phyloP scores from a whole-genome alignment of 2,888 invertebrate genomes.

The Choreutis nemorana region DNA sequence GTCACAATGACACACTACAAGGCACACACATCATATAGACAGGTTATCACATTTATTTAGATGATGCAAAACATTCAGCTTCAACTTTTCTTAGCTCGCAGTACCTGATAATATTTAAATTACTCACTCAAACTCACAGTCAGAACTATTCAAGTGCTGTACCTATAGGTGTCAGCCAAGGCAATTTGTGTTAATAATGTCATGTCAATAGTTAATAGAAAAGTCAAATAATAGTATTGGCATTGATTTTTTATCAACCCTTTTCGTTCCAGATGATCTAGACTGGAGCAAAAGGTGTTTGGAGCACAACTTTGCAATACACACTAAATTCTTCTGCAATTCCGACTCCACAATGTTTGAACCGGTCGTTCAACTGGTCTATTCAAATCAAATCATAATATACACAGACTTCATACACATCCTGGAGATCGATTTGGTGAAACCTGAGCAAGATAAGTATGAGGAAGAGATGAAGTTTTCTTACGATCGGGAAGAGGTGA shows the following conservation, averaged over 20 bases:
- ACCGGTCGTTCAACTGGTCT: slow-evolving; percentile 73
- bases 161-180: no score
- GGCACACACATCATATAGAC: no score
- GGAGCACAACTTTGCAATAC: slow-evolving; percentile 89
- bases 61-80: no score
- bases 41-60: no score
- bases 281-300: slow-evolving; percentile 78
- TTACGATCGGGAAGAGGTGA: slow-evolving; percentile 40
- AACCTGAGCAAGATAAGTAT: slow-evolving; percentile 38
- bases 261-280: slow-evolving; percentile 37
- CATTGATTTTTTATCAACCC: neutral
- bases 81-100: no score
- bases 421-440: slow-evolving; percentile 68
- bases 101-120: no score
- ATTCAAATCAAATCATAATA: slow-evolving; percentile 78
- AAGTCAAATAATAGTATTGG: neutral
- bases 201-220: no score
- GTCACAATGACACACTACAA: no score
- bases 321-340: slow-evolving; percentile 91
- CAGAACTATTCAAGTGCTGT: no score
- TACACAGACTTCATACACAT: slow-evolving; percentile 89
- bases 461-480: slow-evolving; percentile 43
- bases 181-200: no score
- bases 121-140: no score
- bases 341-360: slow-evolving; percentile 83